Base-by-base conservation (phyloP, 2,888 invertebrate species). In the Caenorhabditis virilis region DNA sequence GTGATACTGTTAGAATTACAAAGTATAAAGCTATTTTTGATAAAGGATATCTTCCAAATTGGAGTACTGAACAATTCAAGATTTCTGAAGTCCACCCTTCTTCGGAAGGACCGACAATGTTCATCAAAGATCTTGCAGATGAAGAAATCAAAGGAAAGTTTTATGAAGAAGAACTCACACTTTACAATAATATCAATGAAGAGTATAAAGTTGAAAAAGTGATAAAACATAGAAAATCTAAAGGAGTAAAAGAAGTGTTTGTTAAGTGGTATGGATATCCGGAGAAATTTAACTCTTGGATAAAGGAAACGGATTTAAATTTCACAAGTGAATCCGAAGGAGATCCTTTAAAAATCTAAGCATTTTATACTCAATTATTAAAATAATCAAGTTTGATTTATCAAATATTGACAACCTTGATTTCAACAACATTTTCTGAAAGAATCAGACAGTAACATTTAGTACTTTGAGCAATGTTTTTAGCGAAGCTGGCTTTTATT, bases 401-500 rank as follows among this genome's bases (percentile, higher is more conserved):
- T 52, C 57, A 69, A 39, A 60, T 36, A 45, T 59, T 63, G 2
- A 69, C 57, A 49, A 69, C 59, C 22, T 68, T 58, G 11, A 69
- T 42, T 63, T 69, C 66, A 49, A 69, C 63, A 41, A 69, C 23
- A 59, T 64, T 69, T 30, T 69, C 70, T 38, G 49, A 49, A 33
- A 69, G 18, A 30, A 69, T 51, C 39, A 69, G 36, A 43, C 69
- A 69, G 33, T 64, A 69, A 59, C 69, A 69, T 59, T 64, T 71
- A 16, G 70, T 71, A 49, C 52, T 67, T 50, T 63, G 67, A 36
- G 59, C 60, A 41, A 72, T 68, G 42, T 38, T 57, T 50, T 64
- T 72, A 30, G 56, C 26, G 23, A 72, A 72, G n/a, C 36, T 30
- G 6, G 70, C 70, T 51, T 72, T 72, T 59, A 72, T 72, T 53